These are phyloP conservation scores for Betta splendens DNA, from an alignment of 2,797 vertebrate species.

Conservation along the genomic window DNA sequence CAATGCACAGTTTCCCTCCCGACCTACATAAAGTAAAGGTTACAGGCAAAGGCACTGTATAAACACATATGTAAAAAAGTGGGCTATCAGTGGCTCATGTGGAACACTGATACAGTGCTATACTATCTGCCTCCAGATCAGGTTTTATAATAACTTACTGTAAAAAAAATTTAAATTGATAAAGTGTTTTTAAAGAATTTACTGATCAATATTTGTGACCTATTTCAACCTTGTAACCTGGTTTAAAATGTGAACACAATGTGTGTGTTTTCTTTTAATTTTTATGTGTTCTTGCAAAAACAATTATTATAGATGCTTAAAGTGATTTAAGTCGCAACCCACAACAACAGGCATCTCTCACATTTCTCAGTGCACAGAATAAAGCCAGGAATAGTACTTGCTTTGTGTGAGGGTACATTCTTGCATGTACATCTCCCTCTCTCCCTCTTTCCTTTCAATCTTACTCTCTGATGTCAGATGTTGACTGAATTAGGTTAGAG, in stretches of 20 bases:
- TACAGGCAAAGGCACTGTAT: slow-evolving; percentile 43
- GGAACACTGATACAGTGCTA: slow-evolving; percentile 38
- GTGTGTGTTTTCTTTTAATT: neutral
- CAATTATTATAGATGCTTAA: slow-evolving; percentile 12
- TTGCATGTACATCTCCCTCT: slow-evolving; percentile 51
- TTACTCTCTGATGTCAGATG: slow-evolving; percentile 79
- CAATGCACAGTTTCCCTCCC: slow-evolving; percentile 36
- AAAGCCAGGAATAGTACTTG: slow-evolving; percentile 69
- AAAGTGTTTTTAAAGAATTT: neutral
- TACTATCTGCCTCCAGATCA: slow-evolving; percentile 32
- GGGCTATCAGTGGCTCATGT: slow-evolving; percentile 14
- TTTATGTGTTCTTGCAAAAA: neutral
- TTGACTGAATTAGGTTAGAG: slow-evolving; percentile 87
- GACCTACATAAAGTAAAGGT: slow-evolving; percentile 70
- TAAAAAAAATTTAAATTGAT: slow-evolving; percentile 10
- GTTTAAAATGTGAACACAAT: neutral
- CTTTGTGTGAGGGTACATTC: slow-evolving; percentile 69
- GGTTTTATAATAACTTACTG: slow-evolving; percentile 13
- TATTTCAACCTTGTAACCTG: neutral
- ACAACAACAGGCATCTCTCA: slow-evolving; percentile 47
- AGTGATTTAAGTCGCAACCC: slow-evolving; percentile 30
- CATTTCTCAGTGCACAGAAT: slow-evolving; percentile 46
- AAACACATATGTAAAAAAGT: slow-evolving; percentile 54
- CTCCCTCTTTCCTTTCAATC: slow-evolving; percentile 61
- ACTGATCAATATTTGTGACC: neutral